Evolutionary conservation across 2,888 invertebrate species (phyloP), one percentile per base, ranked within the genome.

Genomic region (Oscheius myriophilus): DNA sequence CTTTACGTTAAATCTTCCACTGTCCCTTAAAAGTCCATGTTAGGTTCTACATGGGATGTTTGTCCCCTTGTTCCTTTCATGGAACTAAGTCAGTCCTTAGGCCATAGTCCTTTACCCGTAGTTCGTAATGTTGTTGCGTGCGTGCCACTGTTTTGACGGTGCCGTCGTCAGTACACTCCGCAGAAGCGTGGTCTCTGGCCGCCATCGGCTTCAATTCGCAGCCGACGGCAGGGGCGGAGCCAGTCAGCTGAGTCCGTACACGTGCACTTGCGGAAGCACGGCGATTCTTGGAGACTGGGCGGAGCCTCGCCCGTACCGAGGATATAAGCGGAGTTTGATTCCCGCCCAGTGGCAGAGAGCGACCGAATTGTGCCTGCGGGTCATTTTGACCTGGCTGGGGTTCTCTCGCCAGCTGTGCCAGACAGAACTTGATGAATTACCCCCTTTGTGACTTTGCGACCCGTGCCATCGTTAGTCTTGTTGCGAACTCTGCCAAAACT

Each of bases 201-300:
- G 26, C 49, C 43, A 9, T 62, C 41, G 51, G 49, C 52, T 54
- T 65, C 54, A 53, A 26, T 23, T 55, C 46, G 23, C 52, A 43
- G 64, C 64, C 55, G 42, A 14, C 23, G 53, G 53, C 52, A 53
- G 33, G 63, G 64, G 64, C 64, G 64, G 64, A 65, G 64, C 53
- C 61, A 11, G 41, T 65, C 64, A 65, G 64, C 54, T 65, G 64
- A 65, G 64, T 45, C 46, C 45, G 64, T 53, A 65, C 64, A 65
- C 45, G 54, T 65, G 64, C 64, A 41, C 64, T 65, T 65, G 45
- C 33, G 54, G 61, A 61, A 61, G 61, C 61, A 46, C 14, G 61
- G 46, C 45, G 46, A 41, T 61, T 49, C 61, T 26, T 33, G 46
- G 45, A 61, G 61, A 61, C 61, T 7, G 61, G 61, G 61, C 61